phyloP scores from a whole-genome alignment of 2,797 vertebrate species.

The Crenuchus spilurus region DNA sequence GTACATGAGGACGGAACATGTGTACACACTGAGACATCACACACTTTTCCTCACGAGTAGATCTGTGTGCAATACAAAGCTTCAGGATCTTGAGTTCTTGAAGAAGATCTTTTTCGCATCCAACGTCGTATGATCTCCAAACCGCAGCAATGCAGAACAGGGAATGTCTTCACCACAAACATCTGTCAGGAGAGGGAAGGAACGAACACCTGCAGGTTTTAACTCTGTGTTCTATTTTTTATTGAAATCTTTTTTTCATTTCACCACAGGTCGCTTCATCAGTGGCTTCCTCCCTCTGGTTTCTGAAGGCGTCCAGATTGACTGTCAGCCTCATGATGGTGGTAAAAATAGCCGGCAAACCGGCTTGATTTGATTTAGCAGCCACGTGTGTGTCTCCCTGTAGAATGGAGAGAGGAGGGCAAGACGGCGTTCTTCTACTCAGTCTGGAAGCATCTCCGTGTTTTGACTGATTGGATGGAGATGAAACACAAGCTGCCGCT shows the following conservation, averaged over 20 bases:
- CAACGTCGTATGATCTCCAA: not conserved
- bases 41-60: not conserved
- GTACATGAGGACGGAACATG: conserved; percentile 16
- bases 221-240: not conserved
- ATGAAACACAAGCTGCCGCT: conserved; percentile 39
- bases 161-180: not conserved
- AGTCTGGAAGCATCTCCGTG: conserved; percentile 35
- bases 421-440: conserved; percentile 15
- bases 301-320: conserved; percentile 58
- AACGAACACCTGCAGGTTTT: conserved; percentile 59
- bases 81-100: not conserved
- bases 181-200: conserved; percentile 57
- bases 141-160: not conserved
- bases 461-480: conserved; percentile 45
- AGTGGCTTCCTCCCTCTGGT: conserved; percentile 3
- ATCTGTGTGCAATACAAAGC: not conserved
- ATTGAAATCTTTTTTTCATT: conserved; percentile 4
- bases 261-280: conserved; percentile 7
- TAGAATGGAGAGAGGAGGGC: conserved; percentile 58
- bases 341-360: conserved; percentile 77
- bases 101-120: not conserved
- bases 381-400: conserved; percentile 60
- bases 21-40: not conserved
- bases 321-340: conserved; percentile 71
- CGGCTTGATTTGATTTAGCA: conserved; percentile 77